Base-by-base conservation (phyloP, 2,888 invertebrate genomes). In the Tinea pellionella region DNA sequence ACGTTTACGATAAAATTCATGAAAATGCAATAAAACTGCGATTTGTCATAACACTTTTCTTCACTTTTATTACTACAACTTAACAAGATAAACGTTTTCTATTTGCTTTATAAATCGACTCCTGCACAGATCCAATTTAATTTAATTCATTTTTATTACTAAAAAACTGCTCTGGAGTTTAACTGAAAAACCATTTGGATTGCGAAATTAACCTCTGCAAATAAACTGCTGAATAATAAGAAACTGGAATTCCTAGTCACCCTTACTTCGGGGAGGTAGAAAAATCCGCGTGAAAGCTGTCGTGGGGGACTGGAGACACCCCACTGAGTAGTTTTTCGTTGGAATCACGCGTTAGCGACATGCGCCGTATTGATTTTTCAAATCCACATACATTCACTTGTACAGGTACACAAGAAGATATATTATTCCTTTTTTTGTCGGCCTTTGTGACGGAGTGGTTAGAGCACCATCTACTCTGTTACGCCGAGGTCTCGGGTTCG, bases 281-380 rank as follows among this genome's bases (percentile, higher is more conserved):
- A 80, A 80, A 81, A 81, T 78, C 79, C 77, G 69, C 69, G 67
- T 64, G 67, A 69, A 69, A 60, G 41, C 60, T 51, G 56, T 73
- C 70, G 68, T 67, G 67, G 68, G 66, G 62, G 64, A 68, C 68
- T 72, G 71, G 71, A 29, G 57, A 29, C 30, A 29, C 29, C 59
- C 42, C 59, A 18, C 53, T 13, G 56, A 82, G 82, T 87, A 87
- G 86, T 87, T 86, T 87, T 85, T 85, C 86, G 85, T 78, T 68
- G 83, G 81, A 75, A 84, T 83, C 80, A 86, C 85, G 83, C 80
- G 80, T 80, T 77, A 70, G 72, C 82, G 85, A 86, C 84, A 85
- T 76, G 79, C 74, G 60, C 42, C 61, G 82, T 86, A 86, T 86
- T 81, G 86, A 86, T 86, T 87, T 86, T 85, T 70, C 70, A 73